Evolutionary conservation across 2,113 vertebrate species (phyloP), one percentile per base, ranked within the genome.

Genomic region (Neopipo cinnamomea): DNA sequence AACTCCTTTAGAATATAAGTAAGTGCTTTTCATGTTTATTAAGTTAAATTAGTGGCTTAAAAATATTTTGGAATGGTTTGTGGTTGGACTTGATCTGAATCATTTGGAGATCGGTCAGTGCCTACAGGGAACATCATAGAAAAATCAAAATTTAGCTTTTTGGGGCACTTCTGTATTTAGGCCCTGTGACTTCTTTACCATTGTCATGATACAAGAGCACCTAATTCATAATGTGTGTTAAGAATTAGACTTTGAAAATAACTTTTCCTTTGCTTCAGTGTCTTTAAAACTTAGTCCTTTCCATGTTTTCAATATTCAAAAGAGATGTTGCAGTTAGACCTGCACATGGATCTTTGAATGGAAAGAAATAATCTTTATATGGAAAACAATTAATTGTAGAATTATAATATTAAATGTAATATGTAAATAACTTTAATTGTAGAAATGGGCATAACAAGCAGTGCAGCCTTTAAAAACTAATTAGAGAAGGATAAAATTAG

Each of bases 241-340:
- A 72, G 25, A 74, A 52, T 44, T 55, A 42, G n/a, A 11, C 42
- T 59, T 63, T 6, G 30, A 52, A 79, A 55, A 47, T 11, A 0
- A 0, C 12, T 73, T 67, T 85, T 41, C 12, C 16, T 22, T 62
- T 22, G 4, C 31, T 76, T 70, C 15, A 37, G 2, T 8, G 8
- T 16, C 9, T 89, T 56, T 61, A 50, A 65, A 82, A 56, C 5
- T 56, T 19, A 3, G 1, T 37, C 15, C 27, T 61, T 70, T 14
- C 6, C 15, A 4, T 0, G 0, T 41, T 76, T 62, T 49, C 8
- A 0, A 1, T 14, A 8, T 23, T 46, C 47, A 9, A 65, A 50
- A 50, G 33, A 35, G 39, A 61, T 12, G 3, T 5, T 47, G 8
- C 33, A 42, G 33, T 47, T 49, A 46, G 79, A 53, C 8, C 58